Percentiles rank a stretch among this genome's conserved stretches.
These are phyloP conservation scores for Coelopa frigida DNA, from an alignment of 1,140 invertebrate species.

Conservation along the genomic window DNA sequence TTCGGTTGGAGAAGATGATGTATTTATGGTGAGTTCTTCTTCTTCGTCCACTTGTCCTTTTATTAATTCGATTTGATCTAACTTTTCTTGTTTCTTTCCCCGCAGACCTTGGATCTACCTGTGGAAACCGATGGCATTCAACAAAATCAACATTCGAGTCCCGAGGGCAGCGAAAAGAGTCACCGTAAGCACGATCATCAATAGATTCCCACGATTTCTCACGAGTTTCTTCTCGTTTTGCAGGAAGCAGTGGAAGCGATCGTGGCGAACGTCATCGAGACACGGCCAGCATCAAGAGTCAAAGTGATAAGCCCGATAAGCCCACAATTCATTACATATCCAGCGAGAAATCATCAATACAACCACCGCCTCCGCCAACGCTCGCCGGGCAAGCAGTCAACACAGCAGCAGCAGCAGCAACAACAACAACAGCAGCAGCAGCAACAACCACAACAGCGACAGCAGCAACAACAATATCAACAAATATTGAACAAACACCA, in stretches of 20 bases:
- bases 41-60: background rate
- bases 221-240: no score
- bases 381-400: background rate
- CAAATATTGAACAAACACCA: slow-evolving; percentile 6
- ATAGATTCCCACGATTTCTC: no score
- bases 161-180: slow-evolving; percentile 45
- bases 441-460: slow-evolving; percentile 16
- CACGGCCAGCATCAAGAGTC: slow-evolving; percentile 33
- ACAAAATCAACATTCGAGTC: slow-evolving; percentile 46
- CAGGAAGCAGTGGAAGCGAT: slow-evolving; percentile 36
- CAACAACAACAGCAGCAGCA: slow-evolving; percentile 13
- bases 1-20: slow-evolving; percentile 73
- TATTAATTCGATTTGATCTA: background rate
- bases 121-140: slow-evolving; percentile 55
- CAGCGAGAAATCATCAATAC: slow-evolving; percentile 38
- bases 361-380: slow-evolving; percentile 11
- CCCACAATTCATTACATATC: slow-evolving; percentile 46
- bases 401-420: slow-evolving; percentile 13
- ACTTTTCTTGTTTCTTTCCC: slow-evolving; percentile 21
- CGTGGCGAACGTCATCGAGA: slow-evolving; percentile 25
- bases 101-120: slow-evolving; percentile 70
- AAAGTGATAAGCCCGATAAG: slow-evolving; percentile 29
- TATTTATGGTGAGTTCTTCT: slow-evolving; percentile 68
- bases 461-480: slow-evolving; percentile 16
- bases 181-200: slow-evolving; percentile 29